Percentiles rank a stretch among this genome's conserved stretches.
These are phyloP conservation scores for Leptopterna dolabrata DNA, from an alignment of 2,888 invertebrate genomes.

Conservation along the genomic window DNA sequence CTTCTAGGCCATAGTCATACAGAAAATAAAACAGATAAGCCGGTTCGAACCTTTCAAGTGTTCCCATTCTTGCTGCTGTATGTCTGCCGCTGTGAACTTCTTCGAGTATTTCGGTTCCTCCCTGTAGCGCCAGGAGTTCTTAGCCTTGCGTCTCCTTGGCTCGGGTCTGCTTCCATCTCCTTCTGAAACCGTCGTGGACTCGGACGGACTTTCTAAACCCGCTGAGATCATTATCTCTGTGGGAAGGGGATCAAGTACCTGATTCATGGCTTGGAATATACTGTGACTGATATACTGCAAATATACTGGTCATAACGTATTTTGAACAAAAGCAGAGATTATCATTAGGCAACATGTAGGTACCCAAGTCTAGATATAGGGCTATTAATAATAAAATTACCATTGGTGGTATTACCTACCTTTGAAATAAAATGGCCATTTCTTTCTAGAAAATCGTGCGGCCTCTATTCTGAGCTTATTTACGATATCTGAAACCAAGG, in stretches of 20 bases:
- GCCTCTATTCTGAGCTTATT: not conserved
- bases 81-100: slow-evolving; percentile 28
- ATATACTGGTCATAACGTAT: no score
- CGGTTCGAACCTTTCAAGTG: not conserved
- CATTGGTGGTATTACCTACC: not conserved
- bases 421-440: slow-evolving; percentile 48
- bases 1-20: no score
- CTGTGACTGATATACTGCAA: no score
- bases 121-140: slow-evolving; percentile 3
- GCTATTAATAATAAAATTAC: no score
- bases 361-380: no score
- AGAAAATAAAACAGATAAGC: no score
- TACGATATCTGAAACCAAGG: slow-evolving; percentile 13
- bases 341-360: no score
- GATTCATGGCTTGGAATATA: no score
- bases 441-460: slow-evolving; percentile 16
- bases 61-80: slow-evolving; percentile 31
- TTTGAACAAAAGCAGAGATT: no score
- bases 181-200: not conserved
- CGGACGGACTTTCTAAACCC: slow-evolving; percentile 32
- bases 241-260: not conserved
- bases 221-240: slow-evolving; percentile 21
- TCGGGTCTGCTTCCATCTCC: not conserved
- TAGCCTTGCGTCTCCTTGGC: not conserved
- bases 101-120: not conserved